Percentiles rank a stretch among this genome's conserved stretches.
Evolutionary conservation across 2,888 invertebrate species (phyloP).

Genomic region (Listrodromus nycthemerus): DNA sequence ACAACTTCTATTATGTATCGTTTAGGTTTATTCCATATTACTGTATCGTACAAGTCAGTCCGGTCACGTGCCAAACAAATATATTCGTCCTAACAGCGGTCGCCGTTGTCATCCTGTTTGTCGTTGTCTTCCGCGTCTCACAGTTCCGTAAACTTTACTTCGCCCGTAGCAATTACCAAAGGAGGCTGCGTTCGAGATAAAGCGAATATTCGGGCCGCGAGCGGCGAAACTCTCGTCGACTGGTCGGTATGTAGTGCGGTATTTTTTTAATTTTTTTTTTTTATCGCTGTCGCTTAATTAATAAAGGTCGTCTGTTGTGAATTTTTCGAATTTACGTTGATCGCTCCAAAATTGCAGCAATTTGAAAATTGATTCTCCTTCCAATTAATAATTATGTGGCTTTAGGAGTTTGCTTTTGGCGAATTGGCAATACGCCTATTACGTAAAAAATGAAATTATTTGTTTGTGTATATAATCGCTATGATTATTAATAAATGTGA

Average conservation of each 20-base stretch:
- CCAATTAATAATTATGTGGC: no score
- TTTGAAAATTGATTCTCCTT: no score
- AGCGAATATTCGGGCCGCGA: neutral
- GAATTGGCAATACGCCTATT: no score
- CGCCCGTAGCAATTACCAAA: conserved; percentile 3
- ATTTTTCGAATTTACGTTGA: no score
- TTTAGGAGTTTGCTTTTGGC: no score
- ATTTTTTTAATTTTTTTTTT: no score
- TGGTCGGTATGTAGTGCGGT: neutral
- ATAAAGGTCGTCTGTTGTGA: no score
- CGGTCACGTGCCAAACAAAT: conserved; percentile 63
- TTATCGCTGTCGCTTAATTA: no score
- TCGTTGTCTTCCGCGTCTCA: conserved; percentile 1
- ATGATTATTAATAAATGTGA: no score
- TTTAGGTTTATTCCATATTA: conserved; percentile 21
- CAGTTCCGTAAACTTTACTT: conserved; percentile 37
- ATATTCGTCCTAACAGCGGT: conserved; percentile 54
- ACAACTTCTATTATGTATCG: conserved; percentile 50
- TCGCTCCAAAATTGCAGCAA: no score
- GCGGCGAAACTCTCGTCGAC: neutral
- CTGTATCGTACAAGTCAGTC: conserved; percentile 46
- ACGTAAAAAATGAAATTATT: no score
- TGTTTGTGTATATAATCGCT: no score
- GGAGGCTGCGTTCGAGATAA: conserved; percentile 10
- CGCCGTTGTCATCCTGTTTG: neutral